Percentiles rank a stretch among this genome's conserved stretches.
Evolutionary conservation across 2,113 vertebrate species (phyloP).

Genomic region (Felis chaus): DNA sequence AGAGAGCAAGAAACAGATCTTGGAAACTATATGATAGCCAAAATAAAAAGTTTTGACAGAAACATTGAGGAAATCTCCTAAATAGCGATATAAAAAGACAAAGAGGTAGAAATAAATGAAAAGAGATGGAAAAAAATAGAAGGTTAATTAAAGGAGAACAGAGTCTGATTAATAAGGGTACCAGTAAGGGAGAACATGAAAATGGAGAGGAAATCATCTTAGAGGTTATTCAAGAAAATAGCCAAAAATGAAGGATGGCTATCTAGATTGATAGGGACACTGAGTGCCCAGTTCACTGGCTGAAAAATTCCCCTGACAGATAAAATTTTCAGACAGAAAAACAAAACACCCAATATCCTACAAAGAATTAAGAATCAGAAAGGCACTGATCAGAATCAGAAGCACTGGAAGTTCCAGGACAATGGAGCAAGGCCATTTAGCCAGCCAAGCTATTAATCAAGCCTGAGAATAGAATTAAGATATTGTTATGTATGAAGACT

Average conservation of each 20-base stretch:
- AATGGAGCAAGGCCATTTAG: background rate
- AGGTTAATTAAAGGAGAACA: background rate
- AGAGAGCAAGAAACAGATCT: background rate
- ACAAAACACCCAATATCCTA: background rate
- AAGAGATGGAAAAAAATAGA: background rate
- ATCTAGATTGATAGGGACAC: background rate
- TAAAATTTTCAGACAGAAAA: conserved; percentile 5
- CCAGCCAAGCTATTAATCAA: background rate
- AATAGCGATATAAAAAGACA: background rate
- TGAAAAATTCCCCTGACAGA: background rate
- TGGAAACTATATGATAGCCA: background rate
- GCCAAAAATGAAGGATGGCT: background rate
- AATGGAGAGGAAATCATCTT: background rate
- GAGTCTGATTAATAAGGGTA: background rate
- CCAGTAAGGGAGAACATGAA: background rate
- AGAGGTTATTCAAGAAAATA: background rate
- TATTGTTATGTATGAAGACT: background rate
- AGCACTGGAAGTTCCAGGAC: background rate
- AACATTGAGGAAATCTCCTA: background rate
- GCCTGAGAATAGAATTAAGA: background rate
- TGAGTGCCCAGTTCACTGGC: background rate
- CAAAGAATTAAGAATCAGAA: conserved; percentile 8
- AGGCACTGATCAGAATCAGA: background rate
- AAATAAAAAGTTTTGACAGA: background rate
- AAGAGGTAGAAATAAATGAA: background rate